Base-by-base conservation (phyloP, 2,797 vertebrate genomes). In the Aplochiton taeniatus region DNA sequence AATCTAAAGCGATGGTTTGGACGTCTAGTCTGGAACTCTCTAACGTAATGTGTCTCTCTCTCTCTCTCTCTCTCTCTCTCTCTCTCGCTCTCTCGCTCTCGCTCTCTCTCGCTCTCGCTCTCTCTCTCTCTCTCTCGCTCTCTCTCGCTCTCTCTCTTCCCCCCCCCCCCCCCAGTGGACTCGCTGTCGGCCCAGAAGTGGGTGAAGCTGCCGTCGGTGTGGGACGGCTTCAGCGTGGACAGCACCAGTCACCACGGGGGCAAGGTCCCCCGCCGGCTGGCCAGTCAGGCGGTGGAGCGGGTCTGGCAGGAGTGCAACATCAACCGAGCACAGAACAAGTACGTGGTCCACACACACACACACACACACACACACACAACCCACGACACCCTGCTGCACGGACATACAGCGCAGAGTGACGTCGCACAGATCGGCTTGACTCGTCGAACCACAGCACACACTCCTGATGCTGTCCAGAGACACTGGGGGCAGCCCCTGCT, bases 241-340 rank as follows among this genome's bases (percentile, higher is more conserved):
- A 95, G 91, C 89, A 96, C 93, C 68, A 97, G 94, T 79, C 95
- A 97, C 85, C 96, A 99, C 0, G 96, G 97, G 75, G 97, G 97
- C 65, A 97, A 96, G 87, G 92, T 98, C 85, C 97, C 97, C 54
- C 94, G 94, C 59, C 94, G 94, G 77, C 81, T 98, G 54, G 94
- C 97, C 82, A 95, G 93, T 85, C 96, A 96, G 66, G 94, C 96
- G 87, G 95, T 97, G 84, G 96, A 98, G 87, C 91, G 93, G 77
- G 96, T 98, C 66, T 99, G 96, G 97, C 96, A 98, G 86, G 97
- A 99, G 92, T 99, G 96, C 93, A 98, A 95, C 89, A 94, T 97
- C 90, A 98, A 97, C 91, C 91, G 95, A 93, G 92, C 94, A 65
- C 96, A 95, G 91, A 97, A 96, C 92, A 99, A 98, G 97, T 98